A percentile compares a stretch with the other conserved stretches of the same genome.
Conservation (phyloP, 2,888 invertebrate genomes). For the Acholoe squamosa region DNA sequence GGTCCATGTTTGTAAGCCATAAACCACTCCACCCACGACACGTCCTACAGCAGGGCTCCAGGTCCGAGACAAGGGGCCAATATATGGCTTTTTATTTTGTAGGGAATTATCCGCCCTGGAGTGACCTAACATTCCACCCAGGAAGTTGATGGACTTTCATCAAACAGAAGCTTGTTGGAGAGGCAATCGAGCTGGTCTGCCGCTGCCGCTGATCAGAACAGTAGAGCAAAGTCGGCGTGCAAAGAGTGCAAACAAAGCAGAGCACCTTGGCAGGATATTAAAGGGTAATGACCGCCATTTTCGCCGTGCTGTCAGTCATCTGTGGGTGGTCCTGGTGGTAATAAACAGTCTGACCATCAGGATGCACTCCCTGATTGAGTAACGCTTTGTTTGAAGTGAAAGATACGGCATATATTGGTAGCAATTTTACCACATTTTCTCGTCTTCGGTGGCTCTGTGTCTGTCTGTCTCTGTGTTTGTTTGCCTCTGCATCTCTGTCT, state of each 20-base stretch:
- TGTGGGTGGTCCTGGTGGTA: not conserved
- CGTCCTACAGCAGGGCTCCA: not conserved
- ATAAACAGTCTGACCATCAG: not conserved
- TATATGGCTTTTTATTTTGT: conserved; percentile 38
- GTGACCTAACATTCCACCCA: conserved; percentile 40
- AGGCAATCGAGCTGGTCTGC: not conserved
- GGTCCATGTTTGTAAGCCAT: not conserved
- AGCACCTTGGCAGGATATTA: conserved; percentile 51
- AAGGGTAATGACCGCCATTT: conserved; percentile 21
- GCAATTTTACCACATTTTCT: no score
- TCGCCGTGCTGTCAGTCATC: not conserved
- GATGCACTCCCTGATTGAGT: not conserved
- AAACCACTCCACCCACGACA: not conserved
- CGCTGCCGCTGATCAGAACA: conserved; percentile 16
- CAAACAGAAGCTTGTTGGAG: conserved; percentile 37
- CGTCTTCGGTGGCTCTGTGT: no score
- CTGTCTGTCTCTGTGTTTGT: no score
- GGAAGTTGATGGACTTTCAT: conserved; percentile 29
- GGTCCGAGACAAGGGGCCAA: not conserved
- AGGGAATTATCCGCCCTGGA: conserved; percentile 11
- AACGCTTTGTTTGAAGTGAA: not conserved
- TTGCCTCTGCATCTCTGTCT: no score
- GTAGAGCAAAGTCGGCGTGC: conserved; percentile 46
- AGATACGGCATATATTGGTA: no score
- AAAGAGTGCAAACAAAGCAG: not conserved